Base-by-base conservation (phyloP, 1,140 invertebrate genomes). In the Rhynchophorus ferrugineus region DNA sequence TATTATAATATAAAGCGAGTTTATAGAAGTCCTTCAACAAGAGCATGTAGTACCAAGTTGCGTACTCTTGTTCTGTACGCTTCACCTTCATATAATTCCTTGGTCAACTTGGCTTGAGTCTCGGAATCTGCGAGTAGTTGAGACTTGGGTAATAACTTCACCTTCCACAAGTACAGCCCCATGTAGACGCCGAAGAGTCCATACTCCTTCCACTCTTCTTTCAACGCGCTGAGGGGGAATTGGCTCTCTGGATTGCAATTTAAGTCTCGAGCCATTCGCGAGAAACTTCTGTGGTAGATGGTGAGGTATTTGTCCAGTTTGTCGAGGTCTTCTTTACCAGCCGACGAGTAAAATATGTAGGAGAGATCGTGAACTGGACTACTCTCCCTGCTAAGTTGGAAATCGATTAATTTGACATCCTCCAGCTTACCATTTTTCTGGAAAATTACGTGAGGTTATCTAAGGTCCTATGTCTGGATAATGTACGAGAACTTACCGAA, bases 331-430 rank as follows among this genome's bases (percentile, higher is more conserved):
- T 68, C 56, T 44, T 69, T 59, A n/a, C 75, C 71, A 0, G 77
- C 75, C 44, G 72, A 74, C 53, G 73, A 73, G 49, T 76, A 80
- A 3, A 82, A 64, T 44, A 74, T 78, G 54, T 80, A 79, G 0
- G 73, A 71, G 24, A 82, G 54, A 52, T 82, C 80, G 0, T 71
- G 72, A 2, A 76, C 71, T 3, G 80, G 79, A 3, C 77, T 79
- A 2, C 73, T 71, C 49, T 74, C 74, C 3, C 74, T 66, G 8
- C 66, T 60, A 6, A 79, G 58, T 63, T 82, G 80, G 63, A 75
- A 78, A 57, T 82, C 80, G 13, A 81, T 55, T 1, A 60, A 29
- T 35, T 48, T 57, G 7, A 58, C 14, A 46, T 62, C 46, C 34
- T 46, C 35, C 3, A 39, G n/a, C 14, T 54, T 22, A 8, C 22